Evolutionary conservation across 2,113 vertebrate genomes (phyloP), one percentile per base, ranked within the genome.

Genomic region (Scopus umbretta): DNA sequence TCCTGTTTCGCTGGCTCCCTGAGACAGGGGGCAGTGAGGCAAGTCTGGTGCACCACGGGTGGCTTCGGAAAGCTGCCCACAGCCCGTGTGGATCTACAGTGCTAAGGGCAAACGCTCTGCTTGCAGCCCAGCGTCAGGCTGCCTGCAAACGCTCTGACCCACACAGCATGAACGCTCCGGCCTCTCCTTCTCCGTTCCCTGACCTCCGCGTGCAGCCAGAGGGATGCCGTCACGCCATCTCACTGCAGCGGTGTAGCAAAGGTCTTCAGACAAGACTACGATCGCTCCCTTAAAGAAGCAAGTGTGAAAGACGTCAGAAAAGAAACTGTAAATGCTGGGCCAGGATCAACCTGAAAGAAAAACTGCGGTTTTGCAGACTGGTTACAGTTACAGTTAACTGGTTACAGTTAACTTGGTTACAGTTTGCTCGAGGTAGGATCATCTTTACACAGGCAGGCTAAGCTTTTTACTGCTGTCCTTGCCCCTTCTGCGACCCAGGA

Each of bases 161-260:
- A 62, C 63, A 62, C 49, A 8, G 47, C 18, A 13, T 0, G 16
- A 22, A 8, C 0, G 2, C 4, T 67, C 1, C 2, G 2, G 1
- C n/a, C 43, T 72, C 73, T 80, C 10, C 25, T 76, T 38, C 76
- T 47, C 34, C 27, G 55, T 66, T 61, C 19, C 40, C 26, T 21
- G 19, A 2, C 8, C 19, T 25, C 56, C 18, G 12, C 0, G 0
- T 5, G 0, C 9, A 71, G 36, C 38, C 4, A 2, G 9, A 11
- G 55, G 30, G 62, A 42, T 50, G 56, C 27, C 4, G 1, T 42
- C 25, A 13, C 11, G 49, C 45, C 11, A 16, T 45, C 40, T 58
- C 55, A 10, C 22, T 49, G 26, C 63, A 61, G 4, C 2, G 1
- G 2, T 7, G 43, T 32, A 10, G 15, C 15, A 17, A 38, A 38